These are phyloP conservation scores for Apamea crenata DNA, from an alignment of 2,888 invertebrate species.

Conservation along the genomic window DNA sequence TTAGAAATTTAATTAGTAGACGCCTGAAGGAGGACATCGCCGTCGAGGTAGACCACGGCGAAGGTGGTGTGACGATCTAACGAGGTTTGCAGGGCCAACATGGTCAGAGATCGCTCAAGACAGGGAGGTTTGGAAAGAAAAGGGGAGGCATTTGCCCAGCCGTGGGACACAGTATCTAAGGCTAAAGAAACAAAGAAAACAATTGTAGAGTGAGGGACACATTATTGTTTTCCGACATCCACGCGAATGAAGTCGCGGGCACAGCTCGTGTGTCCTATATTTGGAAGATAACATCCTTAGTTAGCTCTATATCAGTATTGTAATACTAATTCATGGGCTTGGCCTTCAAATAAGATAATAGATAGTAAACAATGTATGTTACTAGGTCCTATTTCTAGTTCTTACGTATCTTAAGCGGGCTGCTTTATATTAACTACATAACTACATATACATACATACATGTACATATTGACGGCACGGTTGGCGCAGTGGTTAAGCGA, in stretches of 20 bases:
- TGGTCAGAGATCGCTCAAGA: no score
- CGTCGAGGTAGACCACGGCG: no score
- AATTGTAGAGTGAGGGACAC: not conserved
- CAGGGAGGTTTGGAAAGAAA: no score
- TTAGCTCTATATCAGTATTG: not conserved
- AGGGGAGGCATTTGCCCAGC: no score
- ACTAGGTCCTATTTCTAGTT: not conserved
- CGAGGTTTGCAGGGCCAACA: no score
- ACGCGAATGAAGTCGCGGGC: not conserved
- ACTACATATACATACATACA: no score
- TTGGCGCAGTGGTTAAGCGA: no score
- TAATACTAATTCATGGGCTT: not conserved
- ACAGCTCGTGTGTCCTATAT: slow-evolving; percentile 16
- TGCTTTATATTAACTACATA: not conserved
- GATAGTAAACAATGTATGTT: not conserved
- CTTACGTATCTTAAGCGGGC: not conserved
- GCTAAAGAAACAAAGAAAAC: no score
- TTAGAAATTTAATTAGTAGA: not conserved
- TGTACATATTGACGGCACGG: no score
- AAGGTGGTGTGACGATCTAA: no score
- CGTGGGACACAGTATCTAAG: no score
- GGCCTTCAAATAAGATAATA: slow-evolving; percentile 6
- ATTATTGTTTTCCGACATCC: not conserved
- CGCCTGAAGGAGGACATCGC: no score
- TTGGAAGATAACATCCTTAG: not conserved